These are phyloP conservation scores for Darevskia mixta DNA, from an alignment of 2,797 vertebrate species.

Conservation along the genomic window DNA sequence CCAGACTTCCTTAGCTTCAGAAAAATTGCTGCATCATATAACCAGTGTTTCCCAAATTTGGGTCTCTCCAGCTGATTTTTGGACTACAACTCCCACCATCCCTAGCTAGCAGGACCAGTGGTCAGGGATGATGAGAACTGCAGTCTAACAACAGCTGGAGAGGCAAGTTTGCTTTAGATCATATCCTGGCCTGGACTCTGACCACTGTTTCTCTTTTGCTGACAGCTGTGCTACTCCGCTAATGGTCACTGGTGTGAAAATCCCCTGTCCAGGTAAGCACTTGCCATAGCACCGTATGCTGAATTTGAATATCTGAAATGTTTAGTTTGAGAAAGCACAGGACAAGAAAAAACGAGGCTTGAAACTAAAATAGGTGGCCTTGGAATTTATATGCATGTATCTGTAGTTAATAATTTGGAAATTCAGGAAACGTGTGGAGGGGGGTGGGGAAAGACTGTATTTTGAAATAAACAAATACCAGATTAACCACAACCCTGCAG, in stretches of 20 bases:
- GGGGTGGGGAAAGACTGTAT: background rate
- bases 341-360: background rate
- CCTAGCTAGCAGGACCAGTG: too few species aligned
- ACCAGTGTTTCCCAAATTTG: background rate
- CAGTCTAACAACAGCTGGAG: too few species aligned
- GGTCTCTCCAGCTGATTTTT: too few species aligned
- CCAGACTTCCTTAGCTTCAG: constrained; percentile 41
- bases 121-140: too few species aligned
- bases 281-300: background rate
- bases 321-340: background rate
- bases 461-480: constrained; percentile 25
- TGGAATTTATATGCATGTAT: background rate
- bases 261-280: background rate
- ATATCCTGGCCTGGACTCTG: background rate
- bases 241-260: background rate
- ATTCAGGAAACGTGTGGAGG: background rate
- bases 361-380: background rate
- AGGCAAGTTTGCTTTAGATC: background rate
- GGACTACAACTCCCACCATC: too few species aligned
- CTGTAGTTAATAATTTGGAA: constrained; percentile 14
- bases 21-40: background rate
- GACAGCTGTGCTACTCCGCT: background rate
- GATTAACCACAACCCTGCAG: constrained; percentile 2
- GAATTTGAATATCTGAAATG: background rate
- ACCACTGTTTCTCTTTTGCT: background rate